A percentile compares a stretch with the other conserved stretches of the same genome.
Conservation (phyloP, 1,140 invertebrate genomes). For the Eulimnadia texana region DNA sequence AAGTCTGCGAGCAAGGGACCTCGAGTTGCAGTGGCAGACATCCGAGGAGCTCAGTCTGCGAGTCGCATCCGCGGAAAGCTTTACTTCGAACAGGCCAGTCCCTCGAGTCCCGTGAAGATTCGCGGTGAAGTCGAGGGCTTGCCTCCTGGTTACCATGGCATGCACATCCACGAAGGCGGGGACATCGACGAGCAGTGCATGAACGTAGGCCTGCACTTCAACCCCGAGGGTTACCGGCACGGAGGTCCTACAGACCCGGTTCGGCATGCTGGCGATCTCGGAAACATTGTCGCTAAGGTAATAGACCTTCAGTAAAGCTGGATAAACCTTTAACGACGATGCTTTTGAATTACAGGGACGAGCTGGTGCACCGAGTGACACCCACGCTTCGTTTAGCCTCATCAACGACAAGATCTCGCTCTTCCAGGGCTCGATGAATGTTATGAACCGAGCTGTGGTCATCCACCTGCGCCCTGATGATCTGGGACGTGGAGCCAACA, state of each 20-base stretch:
- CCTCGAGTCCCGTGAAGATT: constrained; percentile 3
- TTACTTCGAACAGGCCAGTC: neutral
- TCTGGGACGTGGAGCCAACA: neutral
- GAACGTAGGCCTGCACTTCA: constrained; percentile 16
- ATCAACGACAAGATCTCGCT: neutral
- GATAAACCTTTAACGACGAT: neutral
- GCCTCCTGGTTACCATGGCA: constrained; percentile 2
- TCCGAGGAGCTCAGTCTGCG: neutral
- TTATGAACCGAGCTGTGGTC: constrained; percentile 8
- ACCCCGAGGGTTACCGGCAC: constrained; percentile 24
- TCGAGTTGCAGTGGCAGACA: neutral
- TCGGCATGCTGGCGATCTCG: constrained; percentile 41
- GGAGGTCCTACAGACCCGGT: constrained; percentile 33
- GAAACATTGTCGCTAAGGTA: constrained; percentile 30
- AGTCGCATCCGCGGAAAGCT: neutral
- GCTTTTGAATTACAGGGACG: neutral
- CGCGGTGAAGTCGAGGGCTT: constrained; percentile 10
- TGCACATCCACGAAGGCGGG: constrained; percentile 8
- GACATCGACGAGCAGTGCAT: constrained; percentile 18
- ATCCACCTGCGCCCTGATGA: constrained; percentile 12
- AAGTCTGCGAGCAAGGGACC: no score
- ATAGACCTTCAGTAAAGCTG: neutral
- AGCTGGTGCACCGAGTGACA: neutral
- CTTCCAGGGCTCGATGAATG: neutral
- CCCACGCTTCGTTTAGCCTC: neutral